These are phyloP conservation scores for Zaprionus lachaisei DNA, from an alignment of 1,140 invertebrate species.

Conservation along the genomic window DNA sequence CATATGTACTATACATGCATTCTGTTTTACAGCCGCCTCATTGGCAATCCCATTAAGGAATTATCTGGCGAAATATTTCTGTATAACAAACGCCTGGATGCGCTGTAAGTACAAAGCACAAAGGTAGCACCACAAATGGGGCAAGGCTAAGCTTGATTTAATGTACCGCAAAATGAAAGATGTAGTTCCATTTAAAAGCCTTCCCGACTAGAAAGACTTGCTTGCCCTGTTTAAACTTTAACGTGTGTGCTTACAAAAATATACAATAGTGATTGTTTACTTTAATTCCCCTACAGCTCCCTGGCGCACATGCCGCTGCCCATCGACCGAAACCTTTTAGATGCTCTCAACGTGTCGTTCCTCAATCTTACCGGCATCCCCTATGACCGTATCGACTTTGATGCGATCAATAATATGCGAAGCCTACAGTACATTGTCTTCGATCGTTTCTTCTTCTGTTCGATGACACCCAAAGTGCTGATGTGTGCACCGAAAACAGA, in stretches of 20 bases:
- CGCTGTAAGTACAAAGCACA: constrained; percentile 85
- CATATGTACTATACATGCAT: constrained; percentile 25
- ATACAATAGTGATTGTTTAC: neutral
- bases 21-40: constrained; percentile 84
- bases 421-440: constrained; percentile 88
- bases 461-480: constrained; percentile 87
- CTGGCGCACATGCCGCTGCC: constrained; percentile 66
- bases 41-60: constrained; percentile 84
- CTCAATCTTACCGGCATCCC: constrained; percentile 86
- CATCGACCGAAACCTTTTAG: constrained; percentile 58
- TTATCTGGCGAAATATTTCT: constrained; percentile 85
- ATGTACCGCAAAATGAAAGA: constrained; percentile 5
- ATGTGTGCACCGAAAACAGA: constrained; percentile 89
- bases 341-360: constrained; percentile 72
- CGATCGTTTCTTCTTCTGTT: constrained; percentile 90
- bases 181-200: neutral
- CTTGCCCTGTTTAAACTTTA: neutral
- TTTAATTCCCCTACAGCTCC: constrained; percentile 42
- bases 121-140: constrained; percentile 7
- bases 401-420: constrained; percentile 85
- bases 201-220: neutral
- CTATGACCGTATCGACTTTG: constrained; percentile 86
- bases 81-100: constrained; percentile 84
- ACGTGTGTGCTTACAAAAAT: neutral
- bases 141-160: constrained; percentile 28